Conservation (phyloP, 2,888 invertebrate genomes). For the Nezara viridula region DNA sequence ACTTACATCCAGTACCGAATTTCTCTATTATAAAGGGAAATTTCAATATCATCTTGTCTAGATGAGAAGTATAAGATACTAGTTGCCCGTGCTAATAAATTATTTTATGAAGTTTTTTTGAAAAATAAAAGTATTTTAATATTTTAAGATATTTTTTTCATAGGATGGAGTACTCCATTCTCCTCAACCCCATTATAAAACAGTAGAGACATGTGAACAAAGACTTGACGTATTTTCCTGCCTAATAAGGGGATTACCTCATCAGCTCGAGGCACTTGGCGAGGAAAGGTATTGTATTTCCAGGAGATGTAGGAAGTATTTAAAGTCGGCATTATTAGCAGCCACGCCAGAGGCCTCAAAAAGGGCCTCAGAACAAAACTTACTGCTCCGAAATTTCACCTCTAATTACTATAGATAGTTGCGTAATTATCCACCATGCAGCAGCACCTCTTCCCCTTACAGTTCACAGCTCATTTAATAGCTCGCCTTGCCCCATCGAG, state of each 20-base stretch:
- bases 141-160: too few relatives aligned
- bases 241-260: background rate
- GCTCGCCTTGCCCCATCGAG: background rate
- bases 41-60: too few relatives aligned
- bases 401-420: conserved; percentile 32
- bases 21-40: too few relatives aligned
- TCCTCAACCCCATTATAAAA: background rate
- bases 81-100: too few relatives aligned
- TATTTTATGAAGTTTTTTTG: too few relatives aligned
- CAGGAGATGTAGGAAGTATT: background rate
- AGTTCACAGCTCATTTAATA: conserved; percentile 35
- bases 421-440: background rate
- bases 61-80: too few relatives aligned
- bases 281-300: background rate
- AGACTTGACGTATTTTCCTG: background rate
- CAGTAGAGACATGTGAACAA: background rate
- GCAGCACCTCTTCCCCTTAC: conserved; percentile 15
- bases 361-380: background rate
- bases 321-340: background rate
- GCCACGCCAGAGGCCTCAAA: background rate
- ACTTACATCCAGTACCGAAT: too few relatives aligned
- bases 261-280: background rate
- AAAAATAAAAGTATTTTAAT: too few relatives aligned
- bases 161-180: background rate
- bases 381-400: background rate